Evolutionary conservation across 2,797 vertebrate species (phyloP), one percentile per base, ranked within the genome.

Genomic region (Leptatherina wallacei): DNA sequence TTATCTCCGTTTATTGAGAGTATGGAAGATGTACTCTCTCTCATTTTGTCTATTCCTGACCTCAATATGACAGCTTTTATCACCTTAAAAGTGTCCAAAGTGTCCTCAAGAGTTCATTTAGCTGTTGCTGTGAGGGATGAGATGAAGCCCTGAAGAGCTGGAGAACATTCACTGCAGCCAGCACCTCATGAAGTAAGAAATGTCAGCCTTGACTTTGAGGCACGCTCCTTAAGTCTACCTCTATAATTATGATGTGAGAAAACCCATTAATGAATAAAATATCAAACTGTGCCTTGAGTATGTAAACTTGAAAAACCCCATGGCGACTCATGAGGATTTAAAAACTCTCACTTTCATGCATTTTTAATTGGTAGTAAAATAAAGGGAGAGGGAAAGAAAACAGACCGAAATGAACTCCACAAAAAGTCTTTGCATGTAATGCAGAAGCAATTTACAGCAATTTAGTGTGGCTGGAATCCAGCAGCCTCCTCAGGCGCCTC

Each of bases 391-490:
- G 79, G 62, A 75, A 62, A 80, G 78, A 84, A 86, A 89, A 85
- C 75, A 83, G 65, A 76, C 38, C 57, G 71, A 87, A 85, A 85
- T 83, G 75, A 92, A 90, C 85, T 78, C 73, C 69, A 77, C 60
- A 80, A 74, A 82, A 85, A 84, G 72, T 85, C 86, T 91, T 90
- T 85, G 84, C 81, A 82, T 83, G 83, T 73, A 89, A 92, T 75
- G 82, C 80, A 60, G 82, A 88, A 65, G 89, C 90, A 93, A 93
- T 94, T 93, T 92, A 82, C 77, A 82, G 90, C 85, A 89, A 91
- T 92, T 91, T 92, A 90, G 65, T 69, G 74, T 75, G 86, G 77
- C 81, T 84, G 82, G 52, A 86, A 89, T 88, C 85, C 85, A 88
- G 86, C 84, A 86, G 89, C 75, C 61, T 91, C 89, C 86, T 89